Evolutionary conservation across 2,797 vertebrate genomes (phyloP).

Genomic region (Hybognathus amarus): DNA sequence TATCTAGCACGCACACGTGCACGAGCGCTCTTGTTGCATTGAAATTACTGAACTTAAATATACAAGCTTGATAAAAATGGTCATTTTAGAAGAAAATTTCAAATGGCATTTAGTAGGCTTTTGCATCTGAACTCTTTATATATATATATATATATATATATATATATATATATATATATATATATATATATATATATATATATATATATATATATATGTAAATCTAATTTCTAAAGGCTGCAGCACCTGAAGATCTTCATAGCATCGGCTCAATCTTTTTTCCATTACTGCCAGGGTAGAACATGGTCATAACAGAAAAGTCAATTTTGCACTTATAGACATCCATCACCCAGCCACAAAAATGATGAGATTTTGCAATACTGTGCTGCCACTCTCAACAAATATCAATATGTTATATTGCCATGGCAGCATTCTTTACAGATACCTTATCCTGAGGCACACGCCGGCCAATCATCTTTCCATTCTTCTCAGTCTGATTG

Average conservation of each 20-base stretch:
- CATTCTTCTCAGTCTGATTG: neutral
- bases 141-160: too few species aligned
- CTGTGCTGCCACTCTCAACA: constrained; percentile 33
- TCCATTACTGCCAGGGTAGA: constrained; percentile 5
- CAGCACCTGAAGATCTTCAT: neutral
- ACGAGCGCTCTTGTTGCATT: too few species aligned
- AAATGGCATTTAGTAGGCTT: too few species aligned
- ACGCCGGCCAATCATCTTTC: neutral
- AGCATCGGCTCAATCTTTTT: constrained; percentile 1
- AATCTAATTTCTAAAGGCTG: neutral
- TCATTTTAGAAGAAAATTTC: too few species aligned
- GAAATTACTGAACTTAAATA: too few species aligned
- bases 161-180: constrained; percentile 4
- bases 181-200: neutral
- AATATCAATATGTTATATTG: constrained; percentile 46
- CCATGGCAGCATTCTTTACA: constrained; percentile 6
- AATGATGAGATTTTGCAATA: constrained; percentile 42
- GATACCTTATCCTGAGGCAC: constrained; percentile 3
- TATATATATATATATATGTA: constrained; percentile 4
- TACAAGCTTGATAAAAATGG: too few species aligned
- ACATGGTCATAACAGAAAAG: constrained; percentile 36
- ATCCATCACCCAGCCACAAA: constrained; percentile 40
- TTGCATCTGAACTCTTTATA: too few species aligned
- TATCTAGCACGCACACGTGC: too few species aligned
- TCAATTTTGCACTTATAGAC: constrained; percentile 24